Evolutionary conservation across 2,113 vertebrate genomes (phyloP), one percentile per base, ranked within the genome.

Genomic region (Gavialis gangeticus): DNA sequence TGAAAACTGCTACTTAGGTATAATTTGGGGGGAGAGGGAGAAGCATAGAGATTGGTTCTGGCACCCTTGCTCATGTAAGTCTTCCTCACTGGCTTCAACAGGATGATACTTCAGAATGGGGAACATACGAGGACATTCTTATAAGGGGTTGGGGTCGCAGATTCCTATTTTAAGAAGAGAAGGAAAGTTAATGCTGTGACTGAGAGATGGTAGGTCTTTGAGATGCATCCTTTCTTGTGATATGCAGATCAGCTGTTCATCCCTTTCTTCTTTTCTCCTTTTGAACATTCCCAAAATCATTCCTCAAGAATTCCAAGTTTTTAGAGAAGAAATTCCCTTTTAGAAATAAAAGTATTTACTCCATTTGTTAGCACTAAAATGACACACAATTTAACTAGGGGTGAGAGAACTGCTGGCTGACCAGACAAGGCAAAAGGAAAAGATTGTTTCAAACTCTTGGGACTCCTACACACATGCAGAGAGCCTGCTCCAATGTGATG

Each of bases 11-110:
- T 66, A 66, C n/a, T 28, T 57, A 66, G 19, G 58, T 37, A 34
- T 60, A 94, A 37, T 79, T 80, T 75, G 79, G 46, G 46, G 46
- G 46, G 46, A 46, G 46, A 46, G 46, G 46, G 79, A 80, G 83
- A 76, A 76, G 58, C 60, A 80, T 15, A 79, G 55, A 10, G 82
- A n/a, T 62, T 83, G 62, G 66, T 75, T 75, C 73, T 56, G 69
- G 78, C 67, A 83, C 12, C 56, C 69, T 79, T 83, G 86, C 7
- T 82, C 46, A 54, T 59, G 75, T 37, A 82, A 79, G 89, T 83
- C 79, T 79, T n/a, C 27, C 79, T 85, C 82, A 89, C 22, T 82
- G 55, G 82, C 83, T 64, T 82, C 81, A 82, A 66, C 27, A 88
- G 12, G 27, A 94, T 12, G 75, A 30, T 82, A 83, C 10, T 18